phyloP scores from a whole-genome alignment of 2,113 vertebrate species.

The Pterocles orientalis region DNA sequence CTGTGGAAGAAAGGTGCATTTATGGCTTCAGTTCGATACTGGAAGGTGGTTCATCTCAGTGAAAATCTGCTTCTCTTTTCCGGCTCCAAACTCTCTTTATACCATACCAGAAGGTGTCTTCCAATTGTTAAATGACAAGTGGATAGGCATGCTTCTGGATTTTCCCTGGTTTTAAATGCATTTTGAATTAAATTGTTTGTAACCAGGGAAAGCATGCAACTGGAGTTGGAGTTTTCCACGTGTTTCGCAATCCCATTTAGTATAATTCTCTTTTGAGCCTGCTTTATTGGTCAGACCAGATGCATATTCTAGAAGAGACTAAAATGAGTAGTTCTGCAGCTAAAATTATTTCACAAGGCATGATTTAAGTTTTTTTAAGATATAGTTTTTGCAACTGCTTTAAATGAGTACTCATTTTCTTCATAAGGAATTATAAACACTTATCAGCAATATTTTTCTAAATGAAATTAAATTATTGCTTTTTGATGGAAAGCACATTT shows the following conservation, averaged over 20 bases:
- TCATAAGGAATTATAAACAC: background rate
- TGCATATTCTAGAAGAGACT: background rate
- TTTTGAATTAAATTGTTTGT: background rate
- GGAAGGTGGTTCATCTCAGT: background rate
- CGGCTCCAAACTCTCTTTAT: background rate
- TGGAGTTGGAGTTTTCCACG: background rate
- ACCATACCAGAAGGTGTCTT: background rate
- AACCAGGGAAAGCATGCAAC: background rate
- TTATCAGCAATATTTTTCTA: background rate
- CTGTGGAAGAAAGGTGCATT: background rate
- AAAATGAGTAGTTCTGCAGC: background rate
- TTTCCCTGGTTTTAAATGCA: background rate
- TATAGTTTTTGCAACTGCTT: background rate
- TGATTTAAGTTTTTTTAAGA: background rate
- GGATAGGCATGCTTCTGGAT: background rate
- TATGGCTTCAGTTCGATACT: background rate
- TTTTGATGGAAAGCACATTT: background rate
- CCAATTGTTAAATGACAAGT: background rate
- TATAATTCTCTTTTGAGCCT: background rate
- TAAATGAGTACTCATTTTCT: constrained; percentile 2
- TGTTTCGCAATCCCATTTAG: background rate
- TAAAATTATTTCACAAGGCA: background rate
- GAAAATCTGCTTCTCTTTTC: background rate
- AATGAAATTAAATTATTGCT: background rate
- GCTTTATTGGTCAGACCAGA: background rate